Conservation (phyloP, 2,113 vertebrate species). For the Petaurus breviceps region DNA sequence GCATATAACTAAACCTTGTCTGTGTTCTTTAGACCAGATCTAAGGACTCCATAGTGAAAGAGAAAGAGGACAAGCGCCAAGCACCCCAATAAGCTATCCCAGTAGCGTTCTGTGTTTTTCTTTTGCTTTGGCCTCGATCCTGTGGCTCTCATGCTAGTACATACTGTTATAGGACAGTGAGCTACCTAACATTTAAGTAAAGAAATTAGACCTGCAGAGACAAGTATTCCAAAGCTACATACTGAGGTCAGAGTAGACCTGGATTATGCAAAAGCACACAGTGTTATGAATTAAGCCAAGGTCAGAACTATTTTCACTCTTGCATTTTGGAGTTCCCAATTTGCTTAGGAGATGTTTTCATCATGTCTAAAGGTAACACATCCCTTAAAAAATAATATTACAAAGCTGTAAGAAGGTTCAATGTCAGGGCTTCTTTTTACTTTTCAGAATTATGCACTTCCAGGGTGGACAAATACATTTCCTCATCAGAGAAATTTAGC, state of each 20-base stretch:
- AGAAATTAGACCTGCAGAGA: slow-evolving; percentile 68
- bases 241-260: slow-evolving; percentile 58
- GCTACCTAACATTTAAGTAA: slow-evolving; percentile 75
- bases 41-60: background rate
- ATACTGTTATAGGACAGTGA: slow-evolving; percentile 71
- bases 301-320: background rate
- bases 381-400: background rate
- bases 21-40: background rate
- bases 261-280: slow-evolving; percentile 46
- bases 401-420: background rate
- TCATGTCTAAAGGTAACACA: background rate
- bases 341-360: background rate
- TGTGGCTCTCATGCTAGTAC: slow-evolving; percentile 64
- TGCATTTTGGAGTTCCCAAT: background rate
- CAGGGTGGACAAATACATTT: background rate
- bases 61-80: slow-evolving; percentile 56
- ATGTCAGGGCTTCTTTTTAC: background rate
- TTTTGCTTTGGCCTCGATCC: slow-evolving; percentile 65
- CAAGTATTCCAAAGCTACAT: slow-evolving; percentile 73
- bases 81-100: slow-evolving; percentile 39
- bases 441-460: background rate
- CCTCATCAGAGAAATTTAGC: background rate
- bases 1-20: background rate
- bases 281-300: background rate
- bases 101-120: background rate